Conservation (phyloP, 2,888 invertebrate genomes). For the Ectropis crepuscularia region DNA sequence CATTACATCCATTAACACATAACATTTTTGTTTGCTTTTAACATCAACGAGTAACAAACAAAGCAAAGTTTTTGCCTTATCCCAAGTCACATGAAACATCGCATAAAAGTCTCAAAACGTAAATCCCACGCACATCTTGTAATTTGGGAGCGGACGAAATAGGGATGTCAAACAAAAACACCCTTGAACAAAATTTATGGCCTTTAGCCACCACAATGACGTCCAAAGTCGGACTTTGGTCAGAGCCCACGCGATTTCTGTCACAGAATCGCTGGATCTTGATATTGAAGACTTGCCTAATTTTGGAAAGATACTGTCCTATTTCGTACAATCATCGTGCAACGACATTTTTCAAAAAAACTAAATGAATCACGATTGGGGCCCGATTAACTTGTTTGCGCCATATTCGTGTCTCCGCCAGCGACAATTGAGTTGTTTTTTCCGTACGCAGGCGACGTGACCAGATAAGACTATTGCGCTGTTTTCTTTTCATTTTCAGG, state of each 20-base stretch:
- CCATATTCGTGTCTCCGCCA: constrained; percentile 13
- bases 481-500: constrained; percentile 5
- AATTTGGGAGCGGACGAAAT: background rate
- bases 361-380: constrained; percentile 8
- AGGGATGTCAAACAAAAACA: constrained; percentile 8
- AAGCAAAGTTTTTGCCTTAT: background rate
- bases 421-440: constrained; percentile 13
- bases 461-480: constrained; percentile 9
- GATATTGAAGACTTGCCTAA: constrained; percentile 1
- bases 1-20: no score
- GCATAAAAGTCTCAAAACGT: background rate
- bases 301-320: background rate
- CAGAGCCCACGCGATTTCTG: constrained; percentile 2
- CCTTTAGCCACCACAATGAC: constrained; percentile 8
- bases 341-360: constrained; percentile 14
- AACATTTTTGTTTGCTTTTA: no score
- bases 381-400: constrained; percentile 3
- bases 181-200: constrained; percentile 10
- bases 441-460: constrained; percentile 1
- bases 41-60: background rate
- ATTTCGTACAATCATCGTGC: constrained; percentile 18
- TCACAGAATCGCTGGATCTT: constrained; percentile 8
- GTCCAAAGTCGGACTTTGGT: constrained; percentile 11
- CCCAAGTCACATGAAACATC: background rate
- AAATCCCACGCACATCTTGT: constrained; percentile 5